phyloP scores from a whole-genome alignment of 2,888 invertebrate species.

The Asteroscopus sphinx region DNA sequence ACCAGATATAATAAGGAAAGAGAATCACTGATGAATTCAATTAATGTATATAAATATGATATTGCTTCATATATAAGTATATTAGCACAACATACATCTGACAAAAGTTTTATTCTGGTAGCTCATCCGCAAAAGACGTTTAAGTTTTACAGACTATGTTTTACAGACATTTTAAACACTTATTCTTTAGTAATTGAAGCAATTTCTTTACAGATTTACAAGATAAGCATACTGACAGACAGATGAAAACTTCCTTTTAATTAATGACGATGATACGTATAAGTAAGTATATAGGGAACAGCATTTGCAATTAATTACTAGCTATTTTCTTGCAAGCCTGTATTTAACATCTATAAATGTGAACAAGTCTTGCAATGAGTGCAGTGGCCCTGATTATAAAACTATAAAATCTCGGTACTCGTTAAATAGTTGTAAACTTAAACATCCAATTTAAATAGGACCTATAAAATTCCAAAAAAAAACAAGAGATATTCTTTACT shows the following conservation, averaged over 20 bases:
- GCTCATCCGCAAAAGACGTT: background rate
- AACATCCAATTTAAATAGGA: conserved; percentile 25
- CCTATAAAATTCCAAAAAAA: no score
- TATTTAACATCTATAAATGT: conserved; percentile 35
- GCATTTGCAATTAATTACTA: conserved; percentile 31
- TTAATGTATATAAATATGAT: no score
- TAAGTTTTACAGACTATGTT: conserved; percentile 6
- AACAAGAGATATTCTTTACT: conserved; percentile 2
- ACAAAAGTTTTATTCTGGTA: no score
- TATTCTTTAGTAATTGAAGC: conserved; percentile 9
- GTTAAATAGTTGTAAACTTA: conserved; percentile 23
- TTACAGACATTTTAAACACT: background rate
- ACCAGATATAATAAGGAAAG: no score
- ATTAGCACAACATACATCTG: no score
- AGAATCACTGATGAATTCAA: no score
- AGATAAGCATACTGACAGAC: conserved; percentile 35
- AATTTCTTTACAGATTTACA: conserved; percentile 6
- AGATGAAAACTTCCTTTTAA: conserved; percentile 24
- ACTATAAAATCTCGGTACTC: conserved; percentile 41
- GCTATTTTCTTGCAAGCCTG: conserved; percentile 29
- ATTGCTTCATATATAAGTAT: no score
- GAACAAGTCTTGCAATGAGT: conserved; percentile 15
- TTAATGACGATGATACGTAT: conserved; percentile 14
- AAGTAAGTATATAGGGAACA: conserved; percentile 20
- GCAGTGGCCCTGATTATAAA: conserved; percentile 37